Evolutionary conservation across 2,888 invertebrate genomes (phyloP).

Genomic region (Eudasyphora cyanicolor): DNA sequence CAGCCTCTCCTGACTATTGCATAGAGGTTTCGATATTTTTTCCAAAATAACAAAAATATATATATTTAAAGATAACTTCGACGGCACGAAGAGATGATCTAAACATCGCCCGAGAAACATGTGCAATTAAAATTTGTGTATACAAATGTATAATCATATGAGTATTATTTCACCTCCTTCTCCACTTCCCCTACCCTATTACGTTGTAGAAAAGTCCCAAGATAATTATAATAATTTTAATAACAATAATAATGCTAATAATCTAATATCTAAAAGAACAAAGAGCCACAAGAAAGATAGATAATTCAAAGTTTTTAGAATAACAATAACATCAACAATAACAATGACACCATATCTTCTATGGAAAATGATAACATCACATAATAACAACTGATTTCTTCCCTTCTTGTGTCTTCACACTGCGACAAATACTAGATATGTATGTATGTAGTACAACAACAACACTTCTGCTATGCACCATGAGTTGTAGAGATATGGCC

Average conservation of each 20-base stretch:
- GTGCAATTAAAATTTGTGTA: too few species aligned
- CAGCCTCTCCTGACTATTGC: too few species aligned
- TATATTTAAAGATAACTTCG: too few species aligned
- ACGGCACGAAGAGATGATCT: too few species aligned
- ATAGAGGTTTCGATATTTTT: too few species aligned
- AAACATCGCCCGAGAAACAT: too few species aligned
- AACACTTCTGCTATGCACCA: not conserved
- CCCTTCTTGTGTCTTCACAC: not conserved
- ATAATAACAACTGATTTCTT: not conserved
- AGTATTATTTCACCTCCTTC: too few species aligned
- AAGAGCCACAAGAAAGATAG: not conserved
- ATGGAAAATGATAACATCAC: not conserved
- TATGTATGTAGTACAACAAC: not conserved
- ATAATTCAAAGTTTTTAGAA: conserved; percentile 1
- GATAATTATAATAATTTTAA: too few species aligned
- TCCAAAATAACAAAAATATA: too few species aligned
- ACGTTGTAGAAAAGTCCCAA: not conserved
- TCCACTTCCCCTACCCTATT: too few species aligned
- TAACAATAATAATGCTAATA: not conserved
- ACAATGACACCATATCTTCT: not conserved
- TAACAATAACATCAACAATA: not conserved
- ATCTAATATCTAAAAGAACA: not conserved
- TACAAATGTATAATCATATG: too few species aligned
- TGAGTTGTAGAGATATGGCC: not conserved
- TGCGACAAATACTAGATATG: not conserved